Evolutionary conservation across 2,888 invertebrate species (phyloP).

Genomic region (Meghimatium bilineatum): DNA sequence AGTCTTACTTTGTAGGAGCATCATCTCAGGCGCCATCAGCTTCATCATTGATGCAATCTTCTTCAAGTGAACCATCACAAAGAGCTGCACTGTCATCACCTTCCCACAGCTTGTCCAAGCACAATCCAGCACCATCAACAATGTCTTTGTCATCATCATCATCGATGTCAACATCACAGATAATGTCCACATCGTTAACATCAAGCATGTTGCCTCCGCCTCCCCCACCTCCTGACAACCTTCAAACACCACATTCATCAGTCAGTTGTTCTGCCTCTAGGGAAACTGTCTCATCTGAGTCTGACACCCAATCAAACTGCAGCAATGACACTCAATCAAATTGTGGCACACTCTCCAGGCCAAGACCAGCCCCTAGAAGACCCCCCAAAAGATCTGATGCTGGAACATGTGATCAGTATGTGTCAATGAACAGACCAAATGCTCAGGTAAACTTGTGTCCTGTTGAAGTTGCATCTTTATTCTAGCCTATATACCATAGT

Average conservation of each 20-base stretch:
- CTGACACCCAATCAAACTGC: constrained; percentile 60
- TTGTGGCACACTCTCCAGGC: constrained; percentile 61
- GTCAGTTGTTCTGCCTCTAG: constrained; percentile 52
- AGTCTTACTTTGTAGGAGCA: constrained; percentile 7
- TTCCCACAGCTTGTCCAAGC: constrained; percentile 20
- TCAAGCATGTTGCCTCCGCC: constrained; percentile 48
- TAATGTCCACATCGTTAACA: constrained; percentile 52
- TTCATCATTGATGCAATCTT: neutral
- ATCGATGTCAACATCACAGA: constrained; percentile 43
- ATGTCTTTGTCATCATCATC: constrained; percentile 1
- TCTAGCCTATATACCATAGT: too few species aligned
- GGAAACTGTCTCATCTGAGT: constrained; percentile 54
- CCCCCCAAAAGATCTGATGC: constrained; percentile 62
- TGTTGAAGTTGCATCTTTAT: neutral
- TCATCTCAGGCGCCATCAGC: neutral
- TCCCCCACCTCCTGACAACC: constrained; percentile 49
- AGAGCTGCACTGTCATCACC: neutral
- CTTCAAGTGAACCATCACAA: neutral
- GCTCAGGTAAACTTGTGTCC: constrained; percentile 54
- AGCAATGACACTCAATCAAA: constrained; percentile 60
- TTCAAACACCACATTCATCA: constrained; percentile 50
- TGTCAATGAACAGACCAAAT: constrained; percentile 71
- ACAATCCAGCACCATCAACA: neutral
- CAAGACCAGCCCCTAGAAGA: constrained; percentile 65
- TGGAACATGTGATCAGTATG: constrained; percentile 67